Conservation (phyloP, 1,140 invertebrate species). For the Ericerus pela region DNA sequence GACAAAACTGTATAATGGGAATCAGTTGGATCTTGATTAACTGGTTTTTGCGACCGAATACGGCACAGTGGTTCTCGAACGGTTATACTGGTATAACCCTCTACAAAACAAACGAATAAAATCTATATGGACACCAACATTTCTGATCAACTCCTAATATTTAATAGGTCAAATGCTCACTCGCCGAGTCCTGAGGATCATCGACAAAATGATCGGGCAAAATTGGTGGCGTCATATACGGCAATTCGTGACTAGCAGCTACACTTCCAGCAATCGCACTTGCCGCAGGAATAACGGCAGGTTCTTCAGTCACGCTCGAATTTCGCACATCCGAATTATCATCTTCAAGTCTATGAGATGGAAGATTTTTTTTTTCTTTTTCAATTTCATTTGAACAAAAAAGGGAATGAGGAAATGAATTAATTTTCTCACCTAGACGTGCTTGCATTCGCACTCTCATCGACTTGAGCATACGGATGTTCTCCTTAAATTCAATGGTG, state of each 20-base stretch:
- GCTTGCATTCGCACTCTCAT: neutral
- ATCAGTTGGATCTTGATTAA: conserved; percentile 29
- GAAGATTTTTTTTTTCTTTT: too few species aligned
- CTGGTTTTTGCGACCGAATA: conserved; percentile 38
- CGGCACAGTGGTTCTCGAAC: conserved; percentile 70
- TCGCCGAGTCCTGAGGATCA: conserved; percentile 68
- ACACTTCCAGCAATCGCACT: conserved; percentile 66
- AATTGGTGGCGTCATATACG: conserved; percentile 70
- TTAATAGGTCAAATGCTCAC: conserved; percentile 33
- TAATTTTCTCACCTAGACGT: neutral
- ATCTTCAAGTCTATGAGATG: too few species aligned
- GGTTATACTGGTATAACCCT: conserved; percentile 80
- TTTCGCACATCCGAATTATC: too few species aligned
- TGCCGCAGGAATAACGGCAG: conserved; percentile 49
- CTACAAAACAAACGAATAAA: conserved; percentile 33
- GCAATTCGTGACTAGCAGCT: conserved; percentile 70
- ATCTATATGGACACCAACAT: neutral
- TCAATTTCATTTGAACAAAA: too few species aligned
- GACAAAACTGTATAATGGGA: conserved; percentile 69
- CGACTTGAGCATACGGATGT: conserved; percentile 18
- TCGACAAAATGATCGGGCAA: conserved; percentile 53
- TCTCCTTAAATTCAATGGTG: neutral
- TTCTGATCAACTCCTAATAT: neutral
- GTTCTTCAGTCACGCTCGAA: too few species aligned
- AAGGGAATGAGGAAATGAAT: neutral